These are phyloP conservation scores for Vollenhovia emeryi DNA, from an alignment of 1,140 invertebrate species.

Conservation along the genomic window DNA sequence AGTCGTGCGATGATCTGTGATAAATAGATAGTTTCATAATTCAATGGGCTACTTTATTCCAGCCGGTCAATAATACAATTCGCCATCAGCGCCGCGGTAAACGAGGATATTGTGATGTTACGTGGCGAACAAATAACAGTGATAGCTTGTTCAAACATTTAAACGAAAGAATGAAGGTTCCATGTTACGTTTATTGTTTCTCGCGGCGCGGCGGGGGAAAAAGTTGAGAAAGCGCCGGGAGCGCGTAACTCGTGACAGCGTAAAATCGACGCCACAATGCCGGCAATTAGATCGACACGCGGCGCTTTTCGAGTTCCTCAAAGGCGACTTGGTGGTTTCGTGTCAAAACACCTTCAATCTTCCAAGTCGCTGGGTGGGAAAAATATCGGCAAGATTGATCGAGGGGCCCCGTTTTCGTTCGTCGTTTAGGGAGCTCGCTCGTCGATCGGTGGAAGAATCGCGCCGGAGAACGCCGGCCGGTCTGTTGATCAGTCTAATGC, in stretches of 20 bases:
- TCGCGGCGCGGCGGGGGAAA: background rate
- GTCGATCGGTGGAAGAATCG: background rate
- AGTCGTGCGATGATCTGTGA: conserved; percentile 28
- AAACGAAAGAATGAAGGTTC: background rate
- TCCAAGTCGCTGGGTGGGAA: background rate
- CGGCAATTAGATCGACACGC: background rate
- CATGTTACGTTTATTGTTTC: background rate
- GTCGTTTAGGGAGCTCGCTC: background rate
- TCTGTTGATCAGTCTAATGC: conserved; percentile 8
- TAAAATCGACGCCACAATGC: background rate
- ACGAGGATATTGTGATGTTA: too few relatives aligned
- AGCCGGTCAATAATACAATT: conserved; percentile 23
- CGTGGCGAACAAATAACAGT: background rate
- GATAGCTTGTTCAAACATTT: background rate
- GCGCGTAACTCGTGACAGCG: background rate
- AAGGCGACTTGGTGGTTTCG: background rate
- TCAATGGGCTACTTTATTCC: conserved; percentile 42
- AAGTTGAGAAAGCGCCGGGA: background rate
- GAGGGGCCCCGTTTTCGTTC: background rate
- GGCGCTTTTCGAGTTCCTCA: background rate
- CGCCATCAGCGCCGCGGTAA: background rate
- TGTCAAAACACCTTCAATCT: background rate
- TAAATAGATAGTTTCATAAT: conserved; percentile 46
- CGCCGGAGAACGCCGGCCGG: background rate
- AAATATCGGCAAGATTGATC: background rate